Evolutionary conservation across 2,113 vertebrate species (phyloP).

Genomic region (Puffinus mauretanicus): DNA sequence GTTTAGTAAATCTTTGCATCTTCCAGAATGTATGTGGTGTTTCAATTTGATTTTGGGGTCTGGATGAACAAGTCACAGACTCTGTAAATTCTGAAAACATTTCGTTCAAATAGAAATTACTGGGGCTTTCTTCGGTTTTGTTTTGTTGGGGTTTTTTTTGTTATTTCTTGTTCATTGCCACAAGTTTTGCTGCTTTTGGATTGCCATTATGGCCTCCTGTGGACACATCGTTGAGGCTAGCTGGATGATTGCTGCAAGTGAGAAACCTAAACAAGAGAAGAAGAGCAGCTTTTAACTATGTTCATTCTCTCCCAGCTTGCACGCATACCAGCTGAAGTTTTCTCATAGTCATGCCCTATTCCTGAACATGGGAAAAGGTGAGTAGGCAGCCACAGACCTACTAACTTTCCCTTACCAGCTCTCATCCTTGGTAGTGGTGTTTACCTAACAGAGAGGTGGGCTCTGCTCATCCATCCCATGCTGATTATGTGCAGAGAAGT

Average conservation of each 20-base stretch:
- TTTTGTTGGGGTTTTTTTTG: fast-evolving
- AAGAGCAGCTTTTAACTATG: neutral
- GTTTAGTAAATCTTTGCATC: neutral
- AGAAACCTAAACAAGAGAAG: neutral
- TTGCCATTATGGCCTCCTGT: neutral
- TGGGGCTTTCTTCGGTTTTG: neutral
- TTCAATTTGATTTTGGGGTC: neutral
- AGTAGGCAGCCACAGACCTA: neutral
- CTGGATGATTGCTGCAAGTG: neutral
- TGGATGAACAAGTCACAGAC: neutral
- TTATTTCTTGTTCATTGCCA: neutral
- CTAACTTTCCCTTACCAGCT: neutral
- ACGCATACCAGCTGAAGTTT: neutral
- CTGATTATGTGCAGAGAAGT: neutral
- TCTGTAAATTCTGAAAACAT: neutral
- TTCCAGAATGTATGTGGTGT: neutral
- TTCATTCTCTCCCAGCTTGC: no score
- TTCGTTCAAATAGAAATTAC: neutral
- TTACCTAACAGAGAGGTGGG: neutral
- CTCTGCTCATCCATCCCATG: neutral
- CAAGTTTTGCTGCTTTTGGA: neutral
- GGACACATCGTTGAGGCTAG: neutral
- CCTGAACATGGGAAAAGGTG: neutral
- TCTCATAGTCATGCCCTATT: neutral
- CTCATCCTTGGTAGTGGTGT: neutral